Evolutionary conservation across 2,797 vertebrate species (phyloP).

Genomic region (Siniperca obscura): DNA sequence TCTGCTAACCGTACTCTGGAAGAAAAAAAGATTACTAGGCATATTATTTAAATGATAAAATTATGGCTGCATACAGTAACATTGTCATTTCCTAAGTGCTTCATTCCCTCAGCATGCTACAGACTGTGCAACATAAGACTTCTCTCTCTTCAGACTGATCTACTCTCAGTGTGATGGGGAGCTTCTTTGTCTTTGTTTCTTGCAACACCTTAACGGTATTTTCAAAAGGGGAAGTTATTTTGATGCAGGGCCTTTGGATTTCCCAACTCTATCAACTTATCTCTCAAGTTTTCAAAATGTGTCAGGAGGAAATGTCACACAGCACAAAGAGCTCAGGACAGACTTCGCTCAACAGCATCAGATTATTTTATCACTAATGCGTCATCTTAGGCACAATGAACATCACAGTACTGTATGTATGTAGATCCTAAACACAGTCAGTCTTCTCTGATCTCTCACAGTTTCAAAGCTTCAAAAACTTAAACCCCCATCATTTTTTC

Average conservation of each 20-base stretch:
- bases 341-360: background rate
- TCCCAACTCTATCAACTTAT: background rate
- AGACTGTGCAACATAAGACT: slow-evolving; percentile 67
- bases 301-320: slow-evolving; percentile 8
- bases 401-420: slow-evolving; percentile 45
- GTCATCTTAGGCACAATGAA: slow-evolving; percentile 61
- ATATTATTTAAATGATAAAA: slow-evolving; percentile 62
- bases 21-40: slow-evolving; percentile 67
- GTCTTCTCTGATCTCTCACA: slow-evolving; percentile 28
- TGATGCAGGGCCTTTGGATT: slow-evolving; percentile 25
- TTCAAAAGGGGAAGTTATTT: slow-evolving; percentile 14
- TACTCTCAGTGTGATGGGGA: slow-evolving; percentile 37
- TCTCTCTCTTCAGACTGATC: slow-evolving; percentile 27
- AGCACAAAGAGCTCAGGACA: background rate
- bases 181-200: slow-evolving; percentile 9
- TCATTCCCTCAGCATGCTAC: slow-evolving; percentile 72
- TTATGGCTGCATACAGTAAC: slow-evolving; percentile 74
- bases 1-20: slow-evolving; percentile 53
- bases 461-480: slow-evolving; percentile 17
- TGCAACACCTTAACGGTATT: background rate
- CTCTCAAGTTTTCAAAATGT: background rate
- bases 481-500: background rate
- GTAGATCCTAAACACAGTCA: slow-evolving; percentile 24
- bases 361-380: slow-evolving; percentile 2
- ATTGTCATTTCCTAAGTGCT: slow-evolving; percentile 76